Base-by-base conservation (phyloP, 2,113 vertebrate genomes). In the Apodemus sylvaticus region DNA sequence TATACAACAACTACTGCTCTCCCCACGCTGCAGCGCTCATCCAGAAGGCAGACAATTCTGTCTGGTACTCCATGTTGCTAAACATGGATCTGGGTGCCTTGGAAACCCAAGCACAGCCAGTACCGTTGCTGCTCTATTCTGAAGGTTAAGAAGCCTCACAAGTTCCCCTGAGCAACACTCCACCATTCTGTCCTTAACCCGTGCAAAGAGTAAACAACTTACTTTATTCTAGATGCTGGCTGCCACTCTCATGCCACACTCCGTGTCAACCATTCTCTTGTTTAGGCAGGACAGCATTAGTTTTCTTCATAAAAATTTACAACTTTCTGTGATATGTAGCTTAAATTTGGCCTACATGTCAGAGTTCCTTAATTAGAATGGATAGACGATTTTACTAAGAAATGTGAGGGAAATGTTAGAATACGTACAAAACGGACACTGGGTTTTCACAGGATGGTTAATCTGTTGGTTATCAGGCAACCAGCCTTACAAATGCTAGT, bases 351-450 rank as follows among this genome's bases (percentile, higher is more conserved):
- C n/a, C 73, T 94, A 91, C 34, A 89, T 8, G 5, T 55, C 71
- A 91, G 58, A n/a, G 14, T 88, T 94, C 45, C 45, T 81, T 74
- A 92, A 86, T 83, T 58, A 51, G 39, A 19, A 71, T 45, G 45
- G 11, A 62, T 77, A 89, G 36, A 55, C 39, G 42, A 89, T 81
- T 60, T 76, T 78, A 83, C 77, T n/a, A 70, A 91, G 93, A 89
- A 74, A 39, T 42, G 16, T 71, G 13, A 58, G 16, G 26, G 5
- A 82, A 93, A 82, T 53, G 94, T 16, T 89, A 96, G 94, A 64
- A 89, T 55, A 26, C 24, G 45, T 85, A 76, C 29, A 53, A 93
- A 66, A 64, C 39, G 2, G 36, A 62, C 55, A 91, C 36, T 74
- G 34, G 62, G 20, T 91, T 93, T 93, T 91, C 60, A 89, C 7